A percentile compares a stretch with the other conserved stretches of the same genome.
Evolutionary conservation across 37 sponge, comb jelly and placozoan genomes (phyloP).

Genomic region (Diacarnus erythraeanus): DNA sequence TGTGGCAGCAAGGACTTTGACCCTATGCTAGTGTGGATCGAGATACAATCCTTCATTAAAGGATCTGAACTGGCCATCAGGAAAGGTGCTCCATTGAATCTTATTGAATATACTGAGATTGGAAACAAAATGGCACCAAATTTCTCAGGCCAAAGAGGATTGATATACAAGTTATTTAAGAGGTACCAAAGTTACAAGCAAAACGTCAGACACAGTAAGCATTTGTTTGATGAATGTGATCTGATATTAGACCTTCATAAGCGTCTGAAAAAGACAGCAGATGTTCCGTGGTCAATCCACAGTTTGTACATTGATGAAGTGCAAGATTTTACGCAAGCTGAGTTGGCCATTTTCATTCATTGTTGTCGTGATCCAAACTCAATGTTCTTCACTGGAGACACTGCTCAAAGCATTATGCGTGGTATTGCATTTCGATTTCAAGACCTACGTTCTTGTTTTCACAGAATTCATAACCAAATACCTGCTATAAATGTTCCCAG

Average conservation of each 20-base stretch:
- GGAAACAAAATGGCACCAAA: slow-evolving; percentile 79
- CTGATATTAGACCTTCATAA: slow-evolving; percentile 50
- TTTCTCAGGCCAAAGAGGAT: slow-evolving; percentile 56
- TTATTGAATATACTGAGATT: slow-evolving; percentile 51
- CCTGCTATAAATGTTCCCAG: slow-evolving; percentile 3
- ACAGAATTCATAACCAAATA: slow-evolving; percentile 3
- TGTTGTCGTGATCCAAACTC: slow-evolving; percentile 73
- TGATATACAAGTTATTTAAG: slow-evolving; percentile 60
- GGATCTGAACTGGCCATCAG: slow-evolving; percentile 71
- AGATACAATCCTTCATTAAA: slow-evolving; percentile 89
- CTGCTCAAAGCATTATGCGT: slow-evolving; percentile 86
- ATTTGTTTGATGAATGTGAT: slow-evolving; percentile 80
- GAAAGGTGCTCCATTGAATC: slow-evolving; percentile 38
- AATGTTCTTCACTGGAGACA: slow-evolving; percentile 81
- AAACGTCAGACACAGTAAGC: slow-evolving; percentile 16
- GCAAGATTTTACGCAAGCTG: slow-evolving; percentile 88
- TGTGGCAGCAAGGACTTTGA: slow-evolving; percentile 38
- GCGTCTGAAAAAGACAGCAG: slow-evolving; percentile 26
- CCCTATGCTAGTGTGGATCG: slow-evolving; percentile 83
- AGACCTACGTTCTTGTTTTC: slow-evolving; percentile 71
- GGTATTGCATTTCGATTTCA: slow-evolving; percentile 84
- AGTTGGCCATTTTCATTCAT: slow-evolving; percentile 63
- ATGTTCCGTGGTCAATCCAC: slow-evolving; percentile 67
- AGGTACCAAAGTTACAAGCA: slow-evolving; percentile 45
- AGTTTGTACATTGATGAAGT: slow-evolving; percentile 85